phyloP scores from a whole-genome alignment of 1,140 invertebrate species.

The Papilio polytes region DNA sequence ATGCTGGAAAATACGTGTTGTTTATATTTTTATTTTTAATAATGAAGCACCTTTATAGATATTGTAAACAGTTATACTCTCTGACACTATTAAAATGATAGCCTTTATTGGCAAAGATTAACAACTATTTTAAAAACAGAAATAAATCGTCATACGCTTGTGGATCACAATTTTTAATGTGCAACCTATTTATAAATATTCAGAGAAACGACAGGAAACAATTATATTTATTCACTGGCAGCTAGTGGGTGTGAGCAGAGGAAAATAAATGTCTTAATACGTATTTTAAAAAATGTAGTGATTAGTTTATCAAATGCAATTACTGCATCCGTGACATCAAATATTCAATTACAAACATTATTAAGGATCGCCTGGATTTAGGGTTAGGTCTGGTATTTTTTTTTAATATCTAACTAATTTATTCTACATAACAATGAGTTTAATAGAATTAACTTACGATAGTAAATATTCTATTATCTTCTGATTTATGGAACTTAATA shows the following conservation, averaged over 20 bases:
- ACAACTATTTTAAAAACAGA: background rate
- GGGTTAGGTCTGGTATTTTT: too few species aligned
- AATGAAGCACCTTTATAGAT: background rate
- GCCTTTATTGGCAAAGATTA: background rate
- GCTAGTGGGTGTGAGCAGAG: background rate
- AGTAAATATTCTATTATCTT: too few species aligned
- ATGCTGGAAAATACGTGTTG: background rate
- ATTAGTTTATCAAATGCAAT: background rate
- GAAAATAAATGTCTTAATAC: slow-evolving; percentile 6
- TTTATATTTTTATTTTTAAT: background rate
- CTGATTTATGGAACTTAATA: too few species aligned
- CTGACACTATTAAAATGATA: too few species aligned
- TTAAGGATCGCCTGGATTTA: too few species aligned
- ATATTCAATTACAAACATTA: too few species aligned
- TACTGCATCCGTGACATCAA: too few species aligned
- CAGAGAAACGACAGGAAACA: slow-evolving; percentile 19
- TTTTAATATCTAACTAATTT: too few species aligned
- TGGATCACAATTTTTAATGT: background rate
- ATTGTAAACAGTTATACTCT: background rate
- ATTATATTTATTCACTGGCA: slow-evolving; percentile 18
- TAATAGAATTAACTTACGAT: too few species aligned
- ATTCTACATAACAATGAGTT: too few species aligned
- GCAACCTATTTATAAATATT: background rate
- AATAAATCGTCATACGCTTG: background rate
- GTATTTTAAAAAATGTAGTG: background rate